Conservation (phyloP, 2,888 invertebrate genomes). For the Callyntrura guangdongensis region DNA sequence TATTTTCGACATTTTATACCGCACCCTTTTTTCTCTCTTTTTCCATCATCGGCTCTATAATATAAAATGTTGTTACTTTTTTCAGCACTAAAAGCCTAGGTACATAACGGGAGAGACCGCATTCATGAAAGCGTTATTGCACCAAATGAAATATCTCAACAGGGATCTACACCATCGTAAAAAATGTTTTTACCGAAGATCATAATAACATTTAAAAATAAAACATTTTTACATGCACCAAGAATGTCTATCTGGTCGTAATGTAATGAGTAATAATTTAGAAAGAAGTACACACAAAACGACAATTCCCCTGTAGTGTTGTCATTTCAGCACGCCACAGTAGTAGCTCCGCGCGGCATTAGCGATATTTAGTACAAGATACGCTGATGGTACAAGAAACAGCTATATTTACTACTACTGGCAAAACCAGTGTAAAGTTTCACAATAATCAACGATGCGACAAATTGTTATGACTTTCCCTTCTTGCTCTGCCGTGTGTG, state of each 20-base stretch:
- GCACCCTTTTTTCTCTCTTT: slow-evolving; percentile 41
- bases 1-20: not conserved
- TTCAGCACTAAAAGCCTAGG: slow-evolving; percentile 31
- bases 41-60: slow-evolving; percentile 25
- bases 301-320: slow-evolving; percentile 38
- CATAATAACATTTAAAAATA: slow-evolving; percentile 48
- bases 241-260: slow-evolving; percentile 10
- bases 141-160: not conserved
- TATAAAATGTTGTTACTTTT: slow-evolving; percentile 22
- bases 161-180: slow-evolving; percentile 36
- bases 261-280: slow-evolving; percentile 2
- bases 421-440: slow-evolving; percentile 72
- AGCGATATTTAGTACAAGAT: slow-evolving; percentile 5
- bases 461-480: slow-evolving; percentile 74
- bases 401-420: slow-evolving; percentile 40
- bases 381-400: not conserved
- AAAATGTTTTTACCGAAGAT: slow-evolving; percentile 38
- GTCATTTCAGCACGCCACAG: slow-evolving; percentile 27
- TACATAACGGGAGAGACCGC: slow-evolving; percentile 6
- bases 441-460: slow-evolving; percentile 74
- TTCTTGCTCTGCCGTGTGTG: slow-evolving; percentile 34
- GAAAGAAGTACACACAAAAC: slow-evolving; percentile 16
- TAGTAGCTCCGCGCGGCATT: not conserved
- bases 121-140: slow-evolving; percentile 53
- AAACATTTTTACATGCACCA: slow-evolving; percentile 42